Percentiles rank a stretch among this genome's conserved stretches.
Conservation (phyloP, 2,888 invertebrate genomes). For the Aromia moschata region DNA sequence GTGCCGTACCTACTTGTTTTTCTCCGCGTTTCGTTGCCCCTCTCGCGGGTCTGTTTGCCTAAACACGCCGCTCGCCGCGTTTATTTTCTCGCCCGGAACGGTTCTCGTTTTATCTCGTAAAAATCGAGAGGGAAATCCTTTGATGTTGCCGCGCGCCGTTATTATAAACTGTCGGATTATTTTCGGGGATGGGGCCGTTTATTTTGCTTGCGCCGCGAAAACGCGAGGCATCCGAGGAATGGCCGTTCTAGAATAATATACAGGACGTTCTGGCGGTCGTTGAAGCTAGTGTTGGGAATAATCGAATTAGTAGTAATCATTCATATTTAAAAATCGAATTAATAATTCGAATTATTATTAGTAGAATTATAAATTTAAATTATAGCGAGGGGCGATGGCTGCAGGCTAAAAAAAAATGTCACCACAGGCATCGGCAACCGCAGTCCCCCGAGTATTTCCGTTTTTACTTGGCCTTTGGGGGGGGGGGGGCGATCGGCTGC, state of each 20-base stretch:
- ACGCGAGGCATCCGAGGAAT: slow-evolving; percentile 9
- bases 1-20: slow-evolving; percentile 31
- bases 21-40: slow-evolving; percentile 18
- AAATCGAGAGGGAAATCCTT: slow-evolving; percentile 18
- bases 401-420: no score
- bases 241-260: slow-evolving; percentile 17
- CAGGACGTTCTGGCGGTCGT: no score
- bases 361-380: no score
- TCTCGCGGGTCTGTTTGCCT: slow-evolving; percentile 18
- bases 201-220: slow-evolving; percentile 13
- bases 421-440: no score
- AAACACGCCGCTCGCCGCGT: slow-evolving; percentile 10
- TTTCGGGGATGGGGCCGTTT: slow-evolving; percentile 14
- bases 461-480: no score
- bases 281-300: no score
- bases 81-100: slow-evolving; percentile 37
- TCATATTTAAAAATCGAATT: no score
- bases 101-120: slow-evolving; percentile 23
- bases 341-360: no score
- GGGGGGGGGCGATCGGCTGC: no score
- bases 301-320: no score
- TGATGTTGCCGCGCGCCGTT: slow-evolving; percentile 22
- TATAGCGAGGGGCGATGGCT: no score
- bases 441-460: no score
- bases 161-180: slow-evolving; percentile 20